Base-by-base conservation (phyloP, 2,888 invertebrate genomes). In the Scotopteryx bipunctaria region DNA sequence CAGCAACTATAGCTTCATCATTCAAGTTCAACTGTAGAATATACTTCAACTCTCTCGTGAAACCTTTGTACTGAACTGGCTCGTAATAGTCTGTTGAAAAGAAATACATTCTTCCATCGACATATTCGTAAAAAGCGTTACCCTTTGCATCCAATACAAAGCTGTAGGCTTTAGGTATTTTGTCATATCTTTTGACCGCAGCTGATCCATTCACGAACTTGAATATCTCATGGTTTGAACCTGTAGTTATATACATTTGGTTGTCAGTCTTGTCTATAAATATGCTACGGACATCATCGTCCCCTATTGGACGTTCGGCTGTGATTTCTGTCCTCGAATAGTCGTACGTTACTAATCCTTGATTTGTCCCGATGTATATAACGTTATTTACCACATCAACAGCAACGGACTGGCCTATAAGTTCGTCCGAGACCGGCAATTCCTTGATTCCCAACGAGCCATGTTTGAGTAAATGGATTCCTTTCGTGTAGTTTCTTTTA, bases 41-140 rank as follows among this genome's bases (percentile, higher is more conserved):
- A 64, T 86, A 89, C 49, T 87, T 88, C 17, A 89, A 50, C 46
- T 89, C 87, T 55, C 84, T 76, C 0, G 83, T 82, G 43, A 90
- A 85, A 0, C 90, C 90, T 72, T 88, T 90, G 43, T 84, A 89
- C 29, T 87, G 88, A 0, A 90, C 67, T 0, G 90, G 89, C 46
- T 89, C 89, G 43, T 73, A 90, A 0, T 73, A 71, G 50, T 89
- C 88, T 0, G 65, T 37, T 0, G 89, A 81, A 37, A 83, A 83
- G 53, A 88, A 88, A 37, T 90, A 90, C 43, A 90, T 42, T 64
- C 78, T 83, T 0, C 90, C 90, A 57, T 90, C 89, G 0, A 87
- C 66, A 19, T 82, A 87, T 66, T 90, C 90, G 43, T 89, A 89
- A 33, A 81, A 90, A 0, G 76, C 81, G 9, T 89, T 87, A 0